Conservation (phyloP, 2,113 vertebrate genomes). For the Paramisgurnus dabryanus region DNA sequence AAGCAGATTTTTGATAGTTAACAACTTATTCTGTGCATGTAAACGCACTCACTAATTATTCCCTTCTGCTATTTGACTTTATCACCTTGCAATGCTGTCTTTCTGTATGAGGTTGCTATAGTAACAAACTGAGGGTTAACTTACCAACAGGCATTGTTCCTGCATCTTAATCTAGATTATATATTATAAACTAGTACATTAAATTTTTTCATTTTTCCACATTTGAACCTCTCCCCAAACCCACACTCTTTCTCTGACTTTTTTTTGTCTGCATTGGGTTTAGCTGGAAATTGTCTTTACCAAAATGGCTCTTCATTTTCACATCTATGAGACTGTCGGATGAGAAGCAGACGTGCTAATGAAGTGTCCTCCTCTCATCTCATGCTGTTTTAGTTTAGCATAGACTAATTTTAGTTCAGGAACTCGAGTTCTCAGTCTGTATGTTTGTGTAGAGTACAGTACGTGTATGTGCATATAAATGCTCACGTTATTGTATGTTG, state of each 20-base stretch:
- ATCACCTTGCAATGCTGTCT: slow-evolving; percentile 3
- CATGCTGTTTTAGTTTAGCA: neutral
- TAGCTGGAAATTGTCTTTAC: neutral
- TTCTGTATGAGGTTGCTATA: slow-evolving; percentile 29
- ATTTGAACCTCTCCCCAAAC: neutral
- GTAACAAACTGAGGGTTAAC: slow-evolving; percentile 13
- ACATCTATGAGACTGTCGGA: slow-evolving; percentile 18
- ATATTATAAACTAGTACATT: neutral
- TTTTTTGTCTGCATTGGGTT: neutral
- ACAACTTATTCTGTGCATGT: neutral
- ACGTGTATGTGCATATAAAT: neutral
- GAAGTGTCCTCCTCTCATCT: neutral
- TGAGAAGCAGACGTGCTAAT: slow-evolving; percentile 23
- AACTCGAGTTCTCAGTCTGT: neutral
- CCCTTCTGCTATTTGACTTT: slow-evolving; percentile 4
- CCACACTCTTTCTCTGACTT: neutral
- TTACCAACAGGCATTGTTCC: neutral
- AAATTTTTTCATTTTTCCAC: neutral
- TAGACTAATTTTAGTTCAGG: slow-evolving; percentile 28
- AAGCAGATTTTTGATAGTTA: no score
- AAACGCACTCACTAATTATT: neutral
- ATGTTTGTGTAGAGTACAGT: neutral
- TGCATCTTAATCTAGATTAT: neutral
- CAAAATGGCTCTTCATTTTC: slow-evolving; percentile 26
- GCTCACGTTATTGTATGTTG: no score